Base-by-base conservation (phyloP, 2,797 vertebrate genomes). In the Poeciliopsis gracilis region DNA sequence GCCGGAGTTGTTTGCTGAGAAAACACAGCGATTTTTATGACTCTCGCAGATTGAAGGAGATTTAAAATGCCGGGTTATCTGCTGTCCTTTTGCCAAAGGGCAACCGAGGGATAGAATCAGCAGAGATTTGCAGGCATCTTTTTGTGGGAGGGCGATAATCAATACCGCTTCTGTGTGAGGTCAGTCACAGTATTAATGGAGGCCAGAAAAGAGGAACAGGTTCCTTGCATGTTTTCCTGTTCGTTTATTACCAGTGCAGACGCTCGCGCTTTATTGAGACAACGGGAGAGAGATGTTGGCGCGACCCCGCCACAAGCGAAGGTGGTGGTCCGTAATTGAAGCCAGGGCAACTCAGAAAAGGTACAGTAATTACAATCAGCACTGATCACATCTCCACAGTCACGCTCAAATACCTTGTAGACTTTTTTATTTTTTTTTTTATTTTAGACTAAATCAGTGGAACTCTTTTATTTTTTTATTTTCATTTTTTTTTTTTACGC, bases 351-450 rank as follows among this genome's bases (percentile, higher is more conserved):
- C 78, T 85, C 77, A 82, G 77, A 85, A 88, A 86, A 87, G 82
- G 76, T 83, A 82, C 84, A 82, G 85, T 92, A 86, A 93, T 94
- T 93, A 90, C 87, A 93, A 89, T 92, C 90, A 89, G 77, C 12
- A 16, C 33, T 76, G 79, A 82, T 43, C 59, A 30, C 16, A 2
- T 59, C 67, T 72, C 66, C 73, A 53, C 46, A 55, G 45, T 75
- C 49, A 63, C 38, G 38, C 53, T 75, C 49, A 71, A 33, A 13
- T 18, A 23, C 9, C 4, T 30, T 46, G 20, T 53, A 45, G 55
- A n/a, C 12, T 75, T 46, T 23, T 82, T 18, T 79, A n/a, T 66
- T 20, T 25, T 57, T 66, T 23, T 82, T 18, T 79, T 66, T 20
- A 20, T 57, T 66, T 3, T 3, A 36, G 72, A 73, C 1, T 66